A percentile compares a stretch with the other conserved stretches of the same genome.
These are phyloP conservation scores for Caenorhabditis sp. DNA, from an alignment of 2,888 invertebrate genomes.

Conservation along the genomic window DNA sequence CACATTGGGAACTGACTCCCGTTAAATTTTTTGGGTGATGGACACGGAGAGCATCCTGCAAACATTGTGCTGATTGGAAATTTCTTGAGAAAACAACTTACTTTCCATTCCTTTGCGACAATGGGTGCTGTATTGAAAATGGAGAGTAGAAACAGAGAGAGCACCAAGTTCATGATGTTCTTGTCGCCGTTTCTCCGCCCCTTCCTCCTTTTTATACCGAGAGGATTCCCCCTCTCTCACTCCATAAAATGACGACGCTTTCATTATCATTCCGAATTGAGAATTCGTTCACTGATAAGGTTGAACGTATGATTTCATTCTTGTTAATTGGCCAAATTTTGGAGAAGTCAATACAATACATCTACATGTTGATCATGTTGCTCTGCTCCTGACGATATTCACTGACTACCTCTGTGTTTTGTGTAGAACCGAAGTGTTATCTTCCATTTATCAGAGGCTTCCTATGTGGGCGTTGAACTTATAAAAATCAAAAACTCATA, in stretches of 20 bases:
- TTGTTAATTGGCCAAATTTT: neutral
- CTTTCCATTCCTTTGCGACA: slow-evolving; percentile 19
- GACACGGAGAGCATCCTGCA: neutral
- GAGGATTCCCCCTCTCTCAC: neutral
- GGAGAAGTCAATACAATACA: too few relatives aligned
- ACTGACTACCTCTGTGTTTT: too few relatives aligned
- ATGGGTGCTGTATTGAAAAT: neutral
- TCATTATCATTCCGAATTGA: neutral
- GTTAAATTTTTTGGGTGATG: neutral
- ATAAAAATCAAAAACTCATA: slow-evolving; percentile 39
- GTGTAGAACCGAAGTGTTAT: neutral
- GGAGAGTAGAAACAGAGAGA: neutral
- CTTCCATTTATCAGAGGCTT: too few relatives aligned
- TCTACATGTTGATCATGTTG: too few relatives aligned
- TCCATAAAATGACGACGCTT: slow-evolving; percentile 4
- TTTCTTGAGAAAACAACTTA: neutral
- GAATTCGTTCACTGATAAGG: slow-evolving; percentile 2
- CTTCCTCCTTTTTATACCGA: neutral
- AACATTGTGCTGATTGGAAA: too few relatives aligned
- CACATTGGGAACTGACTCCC: slow-evolving; percentile 25
- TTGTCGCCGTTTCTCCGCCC: neutral
- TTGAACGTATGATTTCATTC: slow-evolving; percentile 1
- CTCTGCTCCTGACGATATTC: too few relatives aligned
- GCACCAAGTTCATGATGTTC: slow-evolving; percentile 10
- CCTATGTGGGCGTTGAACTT: slow-evolving; percentile 1